Percentiles rank a stretch among this genome's conserved stretches.
These are phyloP conservation scores for Drosophila stalkeri DNA, from an alignment of 2,888 invertebrate genomes.

Conservation along the genomic window DNA sequence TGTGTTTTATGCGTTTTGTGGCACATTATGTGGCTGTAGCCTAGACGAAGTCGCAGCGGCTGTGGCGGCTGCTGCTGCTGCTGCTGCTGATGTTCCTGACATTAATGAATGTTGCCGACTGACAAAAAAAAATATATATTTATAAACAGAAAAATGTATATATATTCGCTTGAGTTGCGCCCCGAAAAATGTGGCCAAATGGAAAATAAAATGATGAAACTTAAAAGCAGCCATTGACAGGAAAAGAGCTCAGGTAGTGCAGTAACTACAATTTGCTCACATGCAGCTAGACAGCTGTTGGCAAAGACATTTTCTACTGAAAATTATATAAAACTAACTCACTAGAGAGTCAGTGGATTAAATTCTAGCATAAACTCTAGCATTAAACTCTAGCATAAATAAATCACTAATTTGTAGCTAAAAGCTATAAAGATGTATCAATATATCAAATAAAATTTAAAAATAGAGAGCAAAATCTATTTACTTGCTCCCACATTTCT, in stretches of 20 bases:
- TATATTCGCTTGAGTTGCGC: conserved; percentile 7
- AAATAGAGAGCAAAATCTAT: too few relatives aligned
- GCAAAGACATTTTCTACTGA: conserved; percentile 12
- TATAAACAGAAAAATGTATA: conserved; percentile 11
- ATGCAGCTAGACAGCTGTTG: conserved; percentile 12
- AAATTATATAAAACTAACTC: neutral
- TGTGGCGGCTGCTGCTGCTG: conserved; percentile 11
- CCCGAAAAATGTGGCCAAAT: conserved; percentile 17
- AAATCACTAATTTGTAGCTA: neutral
- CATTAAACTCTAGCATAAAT: neutral
- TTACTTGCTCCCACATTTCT: too few relatives aligned
- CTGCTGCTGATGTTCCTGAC: conserved; percentile 55
- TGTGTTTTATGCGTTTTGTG: conserved; percentile 74
- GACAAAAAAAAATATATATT: conserved; percentile 4
- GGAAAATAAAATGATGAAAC: conserved; percentile 4
- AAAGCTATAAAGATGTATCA: neutral
- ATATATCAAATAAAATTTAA: too few relatives aligned
- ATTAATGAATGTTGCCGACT: conserved; percentile 72
- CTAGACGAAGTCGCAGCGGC: conserved; percentile 56
- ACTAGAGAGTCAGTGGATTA: neutral
- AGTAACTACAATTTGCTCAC: neutral
- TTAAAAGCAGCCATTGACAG: conserved; percentile 54
- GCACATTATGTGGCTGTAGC: conserved; percentile 74
- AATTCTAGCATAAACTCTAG: too few relatives aligned
- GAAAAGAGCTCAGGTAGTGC: conserved; percentile 11